A percentile compares a stretch with the other conserved stretches of the same genome.
phyloP scores from a whole-genome alignment of 2,888 invertebrate genomes.

The Diplolepis rosae region DNA sequence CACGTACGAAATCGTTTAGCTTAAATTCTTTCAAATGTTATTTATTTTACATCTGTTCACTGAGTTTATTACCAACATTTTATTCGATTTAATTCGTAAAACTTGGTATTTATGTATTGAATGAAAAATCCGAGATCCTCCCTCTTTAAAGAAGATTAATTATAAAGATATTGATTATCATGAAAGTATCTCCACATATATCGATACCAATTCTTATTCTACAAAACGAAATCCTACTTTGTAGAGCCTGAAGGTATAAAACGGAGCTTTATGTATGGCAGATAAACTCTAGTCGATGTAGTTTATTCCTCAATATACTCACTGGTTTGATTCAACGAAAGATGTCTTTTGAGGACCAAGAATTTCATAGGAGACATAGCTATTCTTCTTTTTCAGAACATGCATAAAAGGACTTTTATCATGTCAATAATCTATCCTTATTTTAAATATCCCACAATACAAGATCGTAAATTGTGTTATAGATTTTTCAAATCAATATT shows the following conservation, averaged over 20 bases:
- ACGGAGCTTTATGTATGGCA: slow-evolving; percentile 15
- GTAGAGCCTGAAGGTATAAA: slow-evolving; percentile 4
- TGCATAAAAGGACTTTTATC: slow-evolving; percentile 6
- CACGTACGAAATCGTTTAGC: no score
- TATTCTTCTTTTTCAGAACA: slow-evolving; percentile 36
- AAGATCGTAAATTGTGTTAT: background rate
- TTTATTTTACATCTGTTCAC: no score
- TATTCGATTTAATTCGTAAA: no score
- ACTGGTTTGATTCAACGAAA: slow-evolving; percentile 27
- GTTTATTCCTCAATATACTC: slow-evolving; percentile 40
- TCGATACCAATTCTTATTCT: background rate
- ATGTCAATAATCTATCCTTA: background rate
- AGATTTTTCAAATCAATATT: background rate
- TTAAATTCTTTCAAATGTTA: no score
- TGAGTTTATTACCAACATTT: no score
- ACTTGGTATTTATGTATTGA: no score
- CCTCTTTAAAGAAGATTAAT: no score
- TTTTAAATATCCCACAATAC: background rate
- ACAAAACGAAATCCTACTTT: slow-evolving; percentile 5
- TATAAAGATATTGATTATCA: background rate
- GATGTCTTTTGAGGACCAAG: slow-evolving; percentile 36
- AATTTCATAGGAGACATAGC: slow-evolving; percentile 35
- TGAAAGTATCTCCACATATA: background rate
- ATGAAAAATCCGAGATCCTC: no score
- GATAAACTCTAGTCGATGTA: slow-evolving; percentile 40